phyloP scores from a whole-genome alignment of 2,888 invertebrate genomes.

The Diogma glabrata region DNA sequence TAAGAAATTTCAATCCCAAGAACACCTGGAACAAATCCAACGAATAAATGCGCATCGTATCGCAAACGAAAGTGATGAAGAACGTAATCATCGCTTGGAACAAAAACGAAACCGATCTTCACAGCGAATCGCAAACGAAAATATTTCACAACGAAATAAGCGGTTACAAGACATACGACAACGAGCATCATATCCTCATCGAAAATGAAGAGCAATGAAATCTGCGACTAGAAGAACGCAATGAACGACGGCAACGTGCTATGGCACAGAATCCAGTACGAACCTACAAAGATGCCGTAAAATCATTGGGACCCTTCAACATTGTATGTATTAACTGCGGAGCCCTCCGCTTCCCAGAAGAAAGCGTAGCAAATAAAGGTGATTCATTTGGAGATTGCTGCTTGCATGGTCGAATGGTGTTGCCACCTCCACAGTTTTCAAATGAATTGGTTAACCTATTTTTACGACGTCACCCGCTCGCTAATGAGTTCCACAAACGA shows the following conservation, averaged over 20 bases:
- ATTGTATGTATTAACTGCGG: too few relatives aligned
- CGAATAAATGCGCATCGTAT: not conserved
- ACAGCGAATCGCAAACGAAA: not conserved
- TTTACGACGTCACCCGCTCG: not conserved
- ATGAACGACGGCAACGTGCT: not conserved
- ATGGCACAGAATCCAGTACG: too few relatives aligned
- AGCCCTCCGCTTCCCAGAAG: not conserved
- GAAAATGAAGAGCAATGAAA: too few relatives aligned
- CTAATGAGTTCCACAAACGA: not conserved
- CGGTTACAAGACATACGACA: slow-evolving; percentile 3
- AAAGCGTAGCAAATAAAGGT: too few relatives aligned
- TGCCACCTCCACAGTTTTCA: not conserved
- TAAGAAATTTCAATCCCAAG: too few relatives aligned
- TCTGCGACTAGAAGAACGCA: not conserved
- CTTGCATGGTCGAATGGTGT: not conserved
- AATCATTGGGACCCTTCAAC: not conserved
- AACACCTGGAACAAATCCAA: too few relatives aligned
- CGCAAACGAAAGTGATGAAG: not conserved
- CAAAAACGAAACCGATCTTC: not conserved
- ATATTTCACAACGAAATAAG: not conserved
- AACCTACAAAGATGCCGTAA: too few relatives aligned
- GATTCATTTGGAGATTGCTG: not conserved
- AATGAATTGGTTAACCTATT: not conserved
- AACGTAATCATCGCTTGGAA: not conserved
- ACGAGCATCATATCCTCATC: too few relatives aligned